Evolutionary conservation across 2,113 vertebrate species (phyloP), one percentile per base, ranked within the genome.

Genomic region (Planiliza haematocheilus): DNA sequence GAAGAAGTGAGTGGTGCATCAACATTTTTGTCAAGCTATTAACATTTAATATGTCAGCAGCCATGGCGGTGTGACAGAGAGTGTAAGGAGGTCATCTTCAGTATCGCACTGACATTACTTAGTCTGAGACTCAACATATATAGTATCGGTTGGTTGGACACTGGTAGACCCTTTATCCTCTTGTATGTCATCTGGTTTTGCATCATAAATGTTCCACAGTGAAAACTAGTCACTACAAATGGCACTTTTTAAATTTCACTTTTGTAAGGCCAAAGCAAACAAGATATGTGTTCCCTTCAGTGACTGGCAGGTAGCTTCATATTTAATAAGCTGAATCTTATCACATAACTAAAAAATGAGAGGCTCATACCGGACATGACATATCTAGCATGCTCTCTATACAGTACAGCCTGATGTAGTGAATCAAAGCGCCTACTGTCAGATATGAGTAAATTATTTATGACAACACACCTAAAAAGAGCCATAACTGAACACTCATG

Each of bases 401-500:
- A n/a, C n/a, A n/a, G n/a, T n/a, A n/a, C n/a, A n/a, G n/a, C n/a
- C n/a, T n/a, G n/a, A n/a, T n/a, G n/a, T n/a, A n/a, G 21, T 59
- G 46, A 73, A 52, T 56, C 51, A 24, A 7, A 14, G 3, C 17
- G 24, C 24, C 17, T 45, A 55, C 14, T 38, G 37, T 60, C 48
- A 67, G 36, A 69, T 52, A 63, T 24, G 38, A 64, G 17, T 39
- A 18, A 18, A 41, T 1, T 66, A 41, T 61, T 75, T 51, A 45
- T 55, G 43, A 51, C 30, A 24, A 34, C 21, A 30, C 24, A 42
- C 45, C 48, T 43, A 56, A 78, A 30, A 43, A 17, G 51, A 57
- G 55, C 46, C 48, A 21, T n/a, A 48, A 20, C 52, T 41, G 34
- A 70, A 69, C 39, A 17, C 55, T 73, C 8, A 7, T 84, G 42